Evolutionary conservation across 2,888 invertebrate species (phyloP), one percentile per base, ranked within the genome.

Genomic region (Lochmaea capreae): DNA sequence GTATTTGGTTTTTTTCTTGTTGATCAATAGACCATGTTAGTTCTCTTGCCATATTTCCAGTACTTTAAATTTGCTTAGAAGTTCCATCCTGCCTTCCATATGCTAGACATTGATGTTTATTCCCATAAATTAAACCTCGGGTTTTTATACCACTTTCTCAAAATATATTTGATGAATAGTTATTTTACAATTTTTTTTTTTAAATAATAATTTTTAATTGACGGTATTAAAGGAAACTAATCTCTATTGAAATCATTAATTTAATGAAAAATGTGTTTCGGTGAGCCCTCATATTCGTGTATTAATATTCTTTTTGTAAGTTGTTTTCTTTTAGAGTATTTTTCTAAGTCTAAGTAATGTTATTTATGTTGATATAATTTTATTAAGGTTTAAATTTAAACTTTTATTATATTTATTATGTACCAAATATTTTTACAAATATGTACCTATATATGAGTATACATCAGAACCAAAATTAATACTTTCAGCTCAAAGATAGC

Each of bases 401-500:
- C 76, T 75, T 65, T 78, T 80, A 77, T 77, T 81, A 81, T 80
- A 75, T 74, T 75, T 80, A 81, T 82, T 83, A 83, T 54, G 54
- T 16, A 16, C 81, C 81, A 80, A 81, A 81, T 77, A 78, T 80
- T 80, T 79, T 74, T 81, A 77, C 80, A 79, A 79, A 65, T 79
- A 79, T 73, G 77, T 71, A 78, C 73, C 77, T 83, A 81, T 79
- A 77, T 83, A 81, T 82, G 46, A 46, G 79, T 80, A 79, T 81
- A 79, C 80, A 80, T 79, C 81, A 80, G 84, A 84, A 84, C 84
- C 84, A 83, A 84, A 84, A 81, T 77, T 79, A 79, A 80, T 81
- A 83, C 78, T 83, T 82, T 84, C 83, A 82, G 85, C 85, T 85
- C 85, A 85, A 85, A 83, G 4, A 54, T 84, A 84, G 83, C 81